Conservation (phyloP, 2,113 vertebrate genomes). For the Apeltes quadracus region DNA sequence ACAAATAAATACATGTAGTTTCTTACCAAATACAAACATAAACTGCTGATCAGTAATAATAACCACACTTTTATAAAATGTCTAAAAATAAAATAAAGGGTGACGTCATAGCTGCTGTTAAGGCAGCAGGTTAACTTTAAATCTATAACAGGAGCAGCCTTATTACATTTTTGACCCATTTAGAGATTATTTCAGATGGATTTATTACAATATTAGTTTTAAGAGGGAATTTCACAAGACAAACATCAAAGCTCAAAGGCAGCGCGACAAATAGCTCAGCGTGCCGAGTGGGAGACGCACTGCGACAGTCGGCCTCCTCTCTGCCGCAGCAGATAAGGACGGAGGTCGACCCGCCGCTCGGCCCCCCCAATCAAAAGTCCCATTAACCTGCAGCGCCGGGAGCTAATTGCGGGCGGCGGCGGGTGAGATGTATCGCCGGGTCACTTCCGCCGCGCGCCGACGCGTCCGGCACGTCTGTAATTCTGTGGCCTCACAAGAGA, state of each 20-base stretch:
- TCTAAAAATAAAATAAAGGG: not conserved
- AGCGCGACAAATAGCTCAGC: not conserved
- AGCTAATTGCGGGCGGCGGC: constrained; percentile 74
- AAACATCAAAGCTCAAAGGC: not conserved
- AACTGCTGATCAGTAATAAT: not conserved
- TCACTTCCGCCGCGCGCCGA: constrained; percentile 16
- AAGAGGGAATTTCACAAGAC: not conserved
- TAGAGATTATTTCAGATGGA: not conserved
- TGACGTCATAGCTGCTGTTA: not conserved
- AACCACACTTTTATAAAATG: not conserved
- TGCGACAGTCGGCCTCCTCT: constrained; percentile 26
- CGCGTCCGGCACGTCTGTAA: constrained; percentile 64
- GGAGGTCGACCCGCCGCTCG: constrained; percentile 33
- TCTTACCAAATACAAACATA: too few species aligned
- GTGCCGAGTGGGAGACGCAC: constrained; percentile 6
- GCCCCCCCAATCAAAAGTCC: constrained; percentile 75
- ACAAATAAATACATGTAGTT: too few species aligned
- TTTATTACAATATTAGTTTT: not conserved
- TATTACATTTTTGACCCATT: not conserved
- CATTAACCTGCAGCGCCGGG: constrained; percentile 75
- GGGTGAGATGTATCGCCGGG: constrained; percentile 46
- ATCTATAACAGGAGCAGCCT: not conserved
- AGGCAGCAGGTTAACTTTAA: not conserved
- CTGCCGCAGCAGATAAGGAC: constrained; percentile 65
- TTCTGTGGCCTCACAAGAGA: constrained; percentile 64